These are phyloP conservation scores for Pseudomugil gertrudae DNA, from an alignment of 2,797 vertebrate species.

Conservation along the genomic window DNA sequence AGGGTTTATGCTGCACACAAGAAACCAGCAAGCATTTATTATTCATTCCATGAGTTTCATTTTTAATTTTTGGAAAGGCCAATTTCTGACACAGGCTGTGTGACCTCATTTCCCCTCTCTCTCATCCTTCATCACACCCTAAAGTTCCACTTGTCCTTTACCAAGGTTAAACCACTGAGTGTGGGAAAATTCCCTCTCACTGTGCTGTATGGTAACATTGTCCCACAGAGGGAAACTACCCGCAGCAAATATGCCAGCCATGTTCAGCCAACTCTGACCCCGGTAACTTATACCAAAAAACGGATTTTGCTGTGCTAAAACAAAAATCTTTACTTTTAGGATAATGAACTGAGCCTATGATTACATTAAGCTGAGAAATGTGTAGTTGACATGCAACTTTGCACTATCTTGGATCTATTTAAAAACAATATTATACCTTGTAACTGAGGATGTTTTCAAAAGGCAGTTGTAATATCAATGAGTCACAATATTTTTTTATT, in stretches of 20 bases:
- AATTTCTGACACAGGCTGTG: conserved; percentile 37
- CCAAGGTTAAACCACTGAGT: conserved; percentile 53
- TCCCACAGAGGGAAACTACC: conserved; percentile 37
- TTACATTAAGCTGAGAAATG: neutral
- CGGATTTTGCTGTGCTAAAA: neutral
- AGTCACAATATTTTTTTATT: neutral
- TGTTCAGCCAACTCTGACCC: conserved; percentile 32
- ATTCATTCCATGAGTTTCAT: conserved; percentile 53
- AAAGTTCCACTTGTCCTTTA: conserved; percentile 43
- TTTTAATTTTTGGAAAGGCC: conserved; percentile 47
- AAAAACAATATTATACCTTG: neutral
- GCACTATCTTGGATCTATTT: neutral
- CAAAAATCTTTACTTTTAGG: neutral
- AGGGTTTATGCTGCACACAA: conserved; percentile 44
- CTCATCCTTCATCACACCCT: conserved; percentile 6
- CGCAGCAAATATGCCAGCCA: conserved; percentile 47
- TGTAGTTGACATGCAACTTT: neutral
- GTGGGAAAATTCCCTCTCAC: conserved; percentile 62
- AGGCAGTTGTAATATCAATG: neutral
- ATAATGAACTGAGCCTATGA: neutral
- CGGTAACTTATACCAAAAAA: neutral
- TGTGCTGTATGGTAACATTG: conserved; percentile 54
- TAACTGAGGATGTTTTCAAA: neutral
- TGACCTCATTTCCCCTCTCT: conserved; percentile 21
- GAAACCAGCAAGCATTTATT: conserved; percentile 52